A percentile compares a stretch with the other conserved stretches of the same genome.
Conservation (phyloP, 1,140 invertebrate species). For the Diabrotica undecimpunctata region DNA sequence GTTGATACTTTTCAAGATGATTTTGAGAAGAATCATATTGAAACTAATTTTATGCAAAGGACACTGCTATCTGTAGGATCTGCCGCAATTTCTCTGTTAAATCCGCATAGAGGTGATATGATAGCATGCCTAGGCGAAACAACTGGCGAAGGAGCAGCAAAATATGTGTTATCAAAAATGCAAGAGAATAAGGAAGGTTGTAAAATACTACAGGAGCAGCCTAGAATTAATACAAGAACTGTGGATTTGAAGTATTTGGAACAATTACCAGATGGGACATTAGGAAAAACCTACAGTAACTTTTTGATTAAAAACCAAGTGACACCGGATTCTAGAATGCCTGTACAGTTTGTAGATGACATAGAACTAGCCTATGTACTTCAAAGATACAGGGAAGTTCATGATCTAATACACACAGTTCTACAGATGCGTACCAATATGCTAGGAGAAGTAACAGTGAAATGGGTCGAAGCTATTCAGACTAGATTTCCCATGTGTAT, state of each 20-base stretch:
- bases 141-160: constrained; percentile 66
- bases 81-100: constrained; percentile 65
- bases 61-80: constrained; percentile 74
- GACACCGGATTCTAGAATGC: constrained; percentile 85
- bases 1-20: constrained; percentile 47
- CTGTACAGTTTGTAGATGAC: constrained; percentile 90
- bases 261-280: constrained; percentile 69
- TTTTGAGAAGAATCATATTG: constrained; percentile 63
- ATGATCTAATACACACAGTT: constrained; percentile 90
- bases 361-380: constrained; percentile 91
- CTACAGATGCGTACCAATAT: constrained; percentile 94
- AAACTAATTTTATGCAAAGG: constrained; percentile 70
- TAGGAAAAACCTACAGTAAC: constrained; percentile 80
- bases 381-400: constrained; percentile 93
- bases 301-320: constrained; percentile 83
- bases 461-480: constrained; percentile 96
- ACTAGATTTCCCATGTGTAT: constrained; percentile 87
- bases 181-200: constrained; percentile 61
- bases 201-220: constrained; percentile 72
- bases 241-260: constrained; percentile 73
- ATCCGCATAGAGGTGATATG: constrained; percentile 85
- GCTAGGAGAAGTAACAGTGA: constrained; percentile 91
- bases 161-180: constrained; percentile 61
- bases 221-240: constrained; percentile 81
- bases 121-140: constrained; percentile 91